These are phyloP conservation scores for Phalacrocorax brasilianus DNA, from an alignment of 2,113 vertebrate species.

Conservation along the genomic window DNA sequence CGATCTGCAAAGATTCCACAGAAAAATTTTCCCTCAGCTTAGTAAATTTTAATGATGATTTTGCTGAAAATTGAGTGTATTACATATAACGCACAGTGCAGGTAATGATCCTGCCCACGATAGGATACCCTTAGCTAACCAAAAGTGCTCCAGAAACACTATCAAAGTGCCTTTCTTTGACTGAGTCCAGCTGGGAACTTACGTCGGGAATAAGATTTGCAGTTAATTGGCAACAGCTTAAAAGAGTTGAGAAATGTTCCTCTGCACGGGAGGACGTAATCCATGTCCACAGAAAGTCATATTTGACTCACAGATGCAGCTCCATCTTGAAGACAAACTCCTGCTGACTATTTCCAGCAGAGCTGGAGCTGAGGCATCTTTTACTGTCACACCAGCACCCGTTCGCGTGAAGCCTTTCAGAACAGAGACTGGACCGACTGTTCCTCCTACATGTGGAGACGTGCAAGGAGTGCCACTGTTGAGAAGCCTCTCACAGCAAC, in stretches of 20 bases:
- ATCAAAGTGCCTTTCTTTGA: background rate
- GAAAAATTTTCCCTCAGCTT: background rate
- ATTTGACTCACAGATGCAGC: background rate
- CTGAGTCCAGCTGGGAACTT: background rate
- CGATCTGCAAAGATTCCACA: background rate
- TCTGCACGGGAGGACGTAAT: background rate
- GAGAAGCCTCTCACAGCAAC: background rate
- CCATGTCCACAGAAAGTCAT: background rate
- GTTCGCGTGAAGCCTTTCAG: background rate
- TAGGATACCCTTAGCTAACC: background rate
- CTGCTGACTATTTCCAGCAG: background rate
- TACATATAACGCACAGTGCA: background rate
- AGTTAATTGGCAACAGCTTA: background rate
- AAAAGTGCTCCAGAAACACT: background rate
- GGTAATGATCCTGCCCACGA: background rate
- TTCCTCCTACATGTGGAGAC: rapidly evolving
- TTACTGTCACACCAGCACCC: background rate
- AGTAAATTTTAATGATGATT: background rate
- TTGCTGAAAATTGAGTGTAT: background rate
- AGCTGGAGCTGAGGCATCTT: background rate
- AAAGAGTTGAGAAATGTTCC: background rate
- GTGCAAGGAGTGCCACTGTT: background rate
- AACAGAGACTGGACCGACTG: background rate
- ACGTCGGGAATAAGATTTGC: background rate
- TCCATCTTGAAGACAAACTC: background rate